Percentiles rank a stretch among this genome's conserved stretches.
Evolutionary conservation across 2,113 vertebrate genomes (phyloP).

Genomic region (Furnarius figulus): DNA sequence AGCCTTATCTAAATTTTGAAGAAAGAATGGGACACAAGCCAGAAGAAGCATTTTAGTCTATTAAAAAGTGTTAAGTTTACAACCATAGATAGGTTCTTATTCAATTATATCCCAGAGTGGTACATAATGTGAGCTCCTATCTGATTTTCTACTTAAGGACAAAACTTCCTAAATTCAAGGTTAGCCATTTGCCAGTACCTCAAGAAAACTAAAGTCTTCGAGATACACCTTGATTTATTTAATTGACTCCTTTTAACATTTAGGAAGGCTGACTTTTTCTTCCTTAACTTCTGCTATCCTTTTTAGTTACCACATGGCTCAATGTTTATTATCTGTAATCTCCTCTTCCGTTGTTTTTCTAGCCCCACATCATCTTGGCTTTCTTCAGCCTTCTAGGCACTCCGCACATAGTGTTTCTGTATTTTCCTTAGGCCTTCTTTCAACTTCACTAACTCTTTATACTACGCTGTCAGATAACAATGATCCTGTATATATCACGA

Average conservation of each 20-base stretch:
- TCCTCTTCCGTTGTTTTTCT: not conserved
- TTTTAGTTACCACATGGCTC: not conserved
- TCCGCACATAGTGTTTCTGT: not conserved
- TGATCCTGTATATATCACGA: not conserved
- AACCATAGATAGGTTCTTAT: not conserved
- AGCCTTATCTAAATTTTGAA: not conserved
- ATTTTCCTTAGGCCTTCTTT: not conserved
- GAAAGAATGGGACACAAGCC: not conserved
- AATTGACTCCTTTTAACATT: not conserved
- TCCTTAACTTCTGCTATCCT: not conserved
- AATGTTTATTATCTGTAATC: not conserved
- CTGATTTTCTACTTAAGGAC: not conserved
- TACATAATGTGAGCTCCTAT: not conserved
- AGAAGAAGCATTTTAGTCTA: not conserved
- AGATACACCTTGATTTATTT: not conserved
- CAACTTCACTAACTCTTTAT: not conserved
- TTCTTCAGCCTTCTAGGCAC: not conserved
- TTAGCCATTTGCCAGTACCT: not conserved
- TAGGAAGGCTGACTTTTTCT: not conserved
- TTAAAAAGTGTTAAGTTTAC: not conserved
- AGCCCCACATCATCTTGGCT: not conserved
- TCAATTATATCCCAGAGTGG: not conserved
- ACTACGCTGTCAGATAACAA: not conserved
- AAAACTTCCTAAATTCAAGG: not conserved
- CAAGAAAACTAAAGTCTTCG: not conserved